phyloP scores from a whole-genome alignment of 2,888 invertebrate species.

The Caenorhabditis macrosperma region DNA sequence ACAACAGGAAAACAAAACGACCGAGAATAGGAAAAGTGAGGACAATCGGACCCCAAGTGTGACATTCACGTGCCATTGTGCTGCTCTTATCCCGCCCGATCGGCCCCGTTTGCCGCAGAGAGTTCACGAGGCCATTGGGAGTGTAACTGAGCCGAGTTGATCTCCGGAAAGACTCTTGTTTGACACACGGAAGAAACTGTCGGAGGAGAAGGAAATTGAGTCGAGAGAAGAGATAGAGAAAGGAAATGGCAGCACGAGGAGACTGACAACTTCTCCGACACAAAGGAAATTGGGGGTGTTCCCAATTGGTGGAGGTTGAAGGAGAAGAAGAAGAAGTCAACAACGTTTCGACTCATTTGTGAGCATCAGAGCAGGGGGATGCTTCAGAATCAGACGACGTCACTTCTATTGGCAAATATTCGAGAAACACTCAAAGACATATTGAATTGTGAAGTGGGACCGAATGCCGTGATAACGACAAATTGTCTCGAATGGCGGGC shows the following conservation, averaged over 20 bases:
- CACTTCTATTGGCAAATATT: neutral
- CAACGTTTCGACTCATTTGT: no score
- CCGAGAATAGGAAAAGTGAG: conserved; percentile 4
- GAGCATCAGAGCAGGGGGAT: neutral
- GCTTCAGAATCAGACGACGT: neutral
- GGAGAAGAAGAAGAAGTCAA: no score
- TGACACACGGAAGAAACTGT: no score
- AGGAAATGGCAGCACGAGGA: no score
- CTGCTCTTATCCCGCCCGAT: neutral
- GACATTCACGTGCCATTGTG: conserved; percentile 41
- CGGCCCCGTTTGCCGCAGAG: no score
- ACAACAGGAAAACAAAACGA: conserved; percentile 5
- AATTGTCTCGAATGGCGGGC: neutral
- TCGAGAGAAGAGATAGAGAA: neutral
- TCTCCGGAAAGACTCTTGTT: conserved; percentile 24
- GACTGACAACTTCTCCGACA: no score
- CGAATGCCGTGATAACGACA: neutral
- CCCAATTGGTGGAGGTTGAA: no score
- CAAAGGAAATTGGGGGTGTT: no score
- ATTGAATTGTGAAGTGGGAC: neutral
- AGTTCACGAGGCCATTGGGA: no score
- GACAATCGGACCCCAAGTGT: conserved; percentile 40
- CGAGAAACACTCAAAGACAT: neutral
- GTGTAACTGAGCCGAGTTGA: conserved; percentile 31
- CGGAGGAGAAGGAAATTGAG: neutral